Base-by-base conservation (phyloP, 2,113 vertebrate genomes). In the Hipposideros armiger region DNA sequence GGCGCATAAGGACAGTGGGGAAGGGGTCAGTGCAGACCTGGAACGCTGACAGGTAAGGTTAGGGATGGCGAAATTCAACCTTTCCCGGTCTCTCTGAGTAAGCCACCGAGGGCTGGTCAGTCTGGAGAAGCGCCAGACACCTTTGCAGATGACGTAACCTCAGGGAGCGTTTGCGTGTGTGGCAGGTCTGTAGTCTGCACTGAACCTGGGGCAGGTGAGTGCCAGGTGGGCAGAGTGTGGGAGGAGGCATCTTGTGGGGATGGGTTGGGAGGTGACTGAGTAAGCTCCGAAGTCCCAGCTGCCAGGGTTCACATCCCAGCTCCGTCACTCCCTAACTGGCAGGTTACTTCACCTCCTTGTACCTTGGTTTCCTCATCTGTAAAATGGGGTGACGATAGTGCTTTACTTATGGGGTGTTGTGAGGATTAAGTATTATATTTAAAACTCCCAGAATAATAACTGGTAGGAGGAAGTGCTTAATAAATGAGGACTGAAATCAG, bases 351-450 rank as follows among this genome's bases (percentile, higher is more conserved):
- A 58, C 66, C 45, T 58, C 40, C 26, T 32, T 52, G 45, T 78
- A 50, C 62, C 69, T 96, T 5, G 14, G 16, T 96, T 89, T 94
- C 70, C 32, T 87, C 52, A 26, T 70, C 70, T 92, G 52, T 76
- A 80, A 90, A 54, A 47, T 47, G 58, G n/a, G 11, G 7, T 80
- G 17, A n/a, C 40, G 22, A 40, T 24, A 8, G 36, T n/a, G 28
- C 30, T 56, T 84, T 54, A 76, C 58, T 52, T 20, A 10, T 5
- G 22, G 40, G 58, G 15, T 70, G 15, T 60, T 42, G 15, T 60
- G 30, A 87, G 47, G 69, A 76, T 56, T 45, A 13, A 36, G 42
- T n/a, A 6, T 72, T 64, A 17, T 50, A 7, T 52, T 47, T 45
- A 84, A 88, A 45, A 20, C 26, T 47, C 60, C 56, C 26, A 10